Percentiles rank a stretch among this genome's conserved stretches.
These are phyloP conservation scores for Neoseiulus cucumeris DNA, from an alignment of 1,140 invertebrate genomes.

Conservation along the genomic window DNA sequence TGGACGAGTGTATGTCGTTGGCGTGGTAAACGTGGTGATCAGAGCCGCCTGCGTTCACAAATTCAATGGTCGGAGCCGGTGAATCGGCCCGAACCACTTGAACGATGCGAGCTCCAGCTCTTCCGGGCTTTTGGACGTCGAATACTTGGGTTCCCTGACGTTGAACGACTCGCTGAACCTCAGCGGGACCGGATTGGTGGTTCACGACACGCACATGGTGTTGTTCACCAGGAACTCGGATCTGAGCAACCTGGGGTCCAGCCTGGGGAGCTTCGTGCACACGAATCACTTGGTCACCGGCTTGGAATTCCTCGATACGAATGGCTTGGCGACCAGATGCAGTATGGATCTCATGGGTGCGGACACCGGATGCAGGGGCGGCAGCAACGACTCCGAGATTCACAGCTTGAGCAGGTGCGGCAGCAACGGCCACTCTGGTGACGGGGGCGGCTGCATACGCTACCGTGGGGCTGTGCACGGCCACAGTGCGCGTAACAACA, in stretches of 20 bases:
- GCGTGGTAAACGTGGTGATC: neutral
- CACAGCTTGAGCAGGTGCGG: neutral
- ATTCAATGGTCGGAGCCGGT: neutral
- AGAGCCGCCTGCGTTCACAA: neutral
- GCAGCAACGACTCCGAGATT: neutral
- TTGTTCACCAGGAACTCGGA: neutral
- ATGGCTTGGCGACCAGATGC: neutral
- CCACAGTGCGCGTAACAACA: neutral
- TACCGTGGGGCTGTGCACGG: neutral
- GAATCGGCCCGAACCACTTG: neutral
- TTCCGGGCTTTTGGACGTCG: neutral
- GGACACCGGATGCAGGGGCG: neutral
- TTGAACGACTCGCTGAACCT: neutral
- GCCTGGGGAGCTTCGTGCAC: neutral
- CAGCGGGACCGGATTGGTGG: neutral
- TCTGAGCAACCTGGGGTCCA: neutral
- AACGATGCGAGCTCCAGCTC: neutral
- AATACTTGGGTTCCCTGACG: neutral
- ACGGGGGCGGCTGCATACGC: neutral
- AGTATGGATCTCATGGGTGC: neutral
- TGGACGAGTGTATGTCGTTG: neutral
- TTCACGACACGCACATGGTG: neutral
- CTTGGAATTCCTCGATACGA: neutral
- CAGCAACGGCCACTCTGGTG: neutral
- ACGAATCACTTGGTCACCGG: slow-evolving; percentile 1